These are phyloP conservation scores for Leptopilina myrica DNA, from an alignment of 2,888 invertebrate species.

Conservation along the genomic window DNA sequence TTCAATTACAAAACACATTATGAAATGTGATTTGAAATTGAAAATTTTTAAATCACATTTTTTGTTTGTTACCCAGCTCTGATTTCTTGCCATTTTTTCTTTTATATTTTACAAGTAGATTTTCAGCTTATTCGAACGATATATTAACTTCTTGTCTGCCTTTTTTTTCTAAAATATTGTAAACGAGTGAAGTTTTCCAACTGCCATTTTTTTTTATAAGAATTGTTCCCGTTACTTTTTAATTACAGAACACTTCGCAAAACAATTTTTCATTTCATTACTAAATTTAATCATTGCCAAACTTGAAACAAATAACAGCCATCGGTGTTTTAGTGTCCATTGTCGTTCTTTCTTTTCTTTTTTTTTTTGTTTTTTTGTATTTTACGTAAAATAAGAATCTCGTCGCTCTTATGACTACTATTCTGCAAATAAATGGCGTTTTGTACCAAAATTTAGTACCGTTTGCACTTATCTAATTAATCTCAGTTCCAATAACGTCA, in stretches of 20 bases:
- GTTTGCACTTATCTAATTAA: constrained; percentile 43
- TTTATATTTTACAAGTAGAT: constrained; percentile 37
- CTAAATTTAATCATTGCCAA: constrained; percentile 51
- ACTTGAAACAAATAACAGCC: constrained; percentile 45
- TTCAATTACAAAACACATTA: constrained; percentile 6
- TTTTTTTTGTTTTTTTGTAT: neutral
- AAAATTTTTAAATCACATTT: neutral
- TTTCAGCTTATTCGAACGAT: constrained; percentile 30
- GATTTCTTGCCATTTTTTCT: constrained; percentile 14
- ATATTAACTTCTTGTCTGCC: constrained; percentile 12
- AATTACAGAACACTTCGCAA: constrained; percentile 35
- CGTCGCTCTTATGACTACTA: constrained; percentile 48
- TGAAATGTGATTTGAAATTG: constrained; percentile 8
- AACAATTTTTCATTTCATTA: constrained; percentile 49
- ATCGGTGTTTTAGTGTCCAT: constrained; percentile 52
- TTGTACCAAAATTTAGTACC: constrained; percentile 56
- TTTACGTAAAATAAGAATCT: constrained; percentile 48
- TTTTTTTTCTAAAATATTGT: constrained; percentile 12
- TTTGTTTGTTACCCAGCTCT: neutral
- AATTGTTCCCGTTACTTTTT: neutral
- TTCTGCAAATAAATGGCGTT: constrained; percentile 47
- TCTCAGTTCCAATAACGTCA: constrained; percentile 16
- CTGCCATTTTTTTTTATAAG: neutral
- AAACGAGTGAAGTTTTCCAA: constrained; percentile 14
- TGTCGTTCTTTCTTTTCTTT: constrained; percentile 29